A percentile compares a stretch with the other conserved stretches of the same genome.
phyloP scores from a whole-genome alignment of 1,140 invertebrate species.

The Zaprionus davidi region DNA sequence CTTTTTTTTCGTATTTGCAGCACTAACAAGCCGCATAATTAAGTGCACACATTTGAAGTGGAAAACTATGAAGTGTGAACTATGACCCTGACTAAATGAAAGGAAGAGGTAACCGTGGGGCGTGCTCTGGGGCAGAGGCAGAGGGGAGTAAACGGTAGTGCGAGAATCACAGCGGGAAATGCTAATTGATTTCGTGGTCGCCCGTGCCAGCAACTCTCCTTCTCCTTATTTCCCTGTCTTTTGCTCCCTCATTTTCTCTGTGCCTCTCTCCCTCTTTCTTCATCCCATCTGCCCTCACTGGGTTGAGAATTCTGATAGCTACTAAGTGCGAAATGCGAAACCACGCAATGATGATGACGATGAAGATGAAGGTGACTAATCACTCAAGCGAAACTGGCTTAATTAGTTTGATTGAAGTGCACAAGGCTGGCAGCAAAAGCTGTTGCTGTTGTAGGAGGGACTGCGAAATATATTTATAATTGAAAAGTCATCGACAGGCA shows the following conservation, averaged over 20 bases:
- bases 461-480: not conserved
- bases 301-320: not conserved
- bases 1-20: conserved; percentile 1
- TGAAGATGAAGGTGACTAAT: not conserved
- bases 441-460: not conserved
- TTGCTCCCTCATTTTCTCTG: not conserved
- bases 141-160: not conserved
- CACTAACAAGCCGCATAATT: conserved; percentile 43
- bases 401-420: not conserved
- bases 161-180: not conserved
- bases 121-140: not conserved
- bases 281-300: not conserved
- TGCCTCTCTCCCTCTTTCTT: not conserved
- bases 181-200: conserved; percentile 1
- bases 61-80: conserved; percentile 26
- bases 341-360: not conserved
- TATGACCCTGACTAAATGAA: conserved; percentile 1
- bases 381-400: not conserved
- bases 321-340: not conserved
- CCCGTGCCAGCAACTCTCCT: not conserved
- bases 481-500: not conserved
- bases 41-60: conserved; percentile 37
- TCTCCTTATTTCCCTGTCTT: not conserved
- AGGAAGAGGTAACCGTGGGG: not conserved
- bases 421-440: not conserved